A percentile compares a stretch with the other conserved stretches of the same genome.
phyloP scores from a whole-genome alignment of 2,797 vertebrate genomes.

The Garrulus glandarius region DNA sequence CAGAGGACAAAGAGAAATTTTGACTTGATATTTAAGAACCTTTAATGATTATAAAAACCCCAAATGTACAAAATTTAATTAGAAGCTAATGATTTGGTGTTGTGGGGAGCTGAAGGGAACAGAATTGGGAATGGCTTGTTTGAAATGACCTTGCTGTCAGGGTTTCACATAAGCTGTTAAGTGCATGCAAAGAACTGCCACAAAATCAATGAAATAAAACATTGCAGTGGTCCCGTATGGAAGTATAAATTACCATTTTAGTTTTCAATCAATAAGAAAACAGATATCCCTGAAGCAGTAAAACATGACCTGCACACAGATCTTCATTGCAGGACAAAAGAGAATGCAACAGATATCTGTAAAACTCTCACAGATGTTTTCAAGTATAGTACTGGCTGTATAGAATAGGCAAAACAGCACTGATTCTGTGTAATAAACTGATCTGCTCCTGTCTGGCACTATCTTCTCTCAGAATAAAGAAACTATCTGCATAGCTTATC shows the following conservation, averaged over 20 bases:
- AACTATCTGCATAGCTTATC: not conserved
- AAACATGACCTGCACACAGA: slow-evolving; percentile 41
- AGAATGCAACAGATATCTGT: not conserved
- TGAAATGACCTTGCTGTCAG: slow-evolving; percentile 47
- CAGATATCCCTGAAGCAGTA: slow-evolving; percentile 22
- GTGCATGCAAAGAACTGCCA: slow-evolving; percentile 5
- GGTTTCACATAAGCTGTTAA: slow-evolving; percentile 9
- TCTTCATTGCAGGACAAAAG: not conserved
- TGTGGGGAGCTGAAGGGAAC: not conserved
- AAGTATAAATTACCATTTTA: slow-evolving; percentile 55
- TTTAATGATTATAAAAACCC: slow-evolving; percentile 10
- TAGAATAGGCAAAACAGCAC: not conserved
- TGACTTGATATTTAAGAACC: not conserved
- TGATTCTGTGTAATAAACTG: not conserved
- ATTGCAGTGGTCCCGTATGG: slow-evolving; percentile 6
- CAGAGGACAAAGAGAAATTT: not conserved
- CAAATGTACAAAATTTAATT: slow-evolving; percentile 27
- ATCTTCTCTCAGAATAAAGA: not conserved
- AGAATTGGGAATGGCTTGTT: not conserved
- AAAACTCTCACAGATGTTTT: not conserved
- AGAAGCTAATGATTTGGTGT: not conserved
- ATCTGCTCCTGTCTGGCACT: not conserved
- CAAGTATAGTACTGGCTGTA: accelerated
- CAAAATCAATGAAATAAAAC: slow-evolving; percentile 58
- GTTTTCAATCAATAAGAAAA: slow-evolving; percentile 40